Evolutionary conservation across 23 tunicate species (phyloP).

Genomic region (Aplidium turbinatum): DNA sequence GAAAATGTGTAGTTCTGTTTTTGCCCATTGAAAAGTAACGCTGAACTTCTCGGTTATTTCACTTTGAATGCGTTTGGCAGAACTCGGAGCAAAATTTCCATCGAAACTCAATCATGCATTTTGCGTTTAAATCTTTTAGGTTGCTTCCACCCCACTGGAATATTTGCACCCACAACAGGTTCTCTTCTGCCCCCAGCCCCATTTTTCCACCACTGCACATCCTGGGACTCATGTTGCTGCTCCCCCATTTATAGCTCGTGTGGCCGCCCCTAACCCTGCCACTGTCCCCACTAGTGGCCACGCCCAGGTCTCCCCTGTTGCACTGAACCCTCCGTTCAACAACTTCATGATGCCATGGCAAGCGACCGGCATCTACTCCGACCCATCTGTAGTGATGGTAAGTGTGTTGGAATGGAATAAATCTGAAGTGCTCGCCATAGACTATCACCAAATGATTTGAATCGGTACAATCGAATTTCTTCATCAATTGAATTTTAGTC

Average conservation of each 20-base stretch:
- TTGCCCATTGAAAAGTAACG: background rate
- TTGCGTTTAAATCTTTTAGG: background rate
- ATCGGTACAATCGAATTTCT: no score
- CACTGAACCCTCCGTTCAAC: slow-evolving; percentile 23
- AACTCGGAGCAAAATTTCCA: no score
- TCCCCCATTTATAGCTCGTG: slow-evolving; percentile 28
- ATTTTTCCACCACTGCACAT: slow-evolving; percentile 2
- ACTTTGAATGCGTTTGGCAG: background rate
- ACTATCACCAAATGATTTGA: no score
- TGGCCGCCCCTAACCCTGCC: slow-evolving; percentile 25
- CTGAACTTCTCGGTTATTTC: background rate
- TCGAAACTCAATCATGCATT: no score
- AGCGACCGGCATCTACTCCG: background rate
- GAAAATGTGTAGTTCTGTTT: background rate
- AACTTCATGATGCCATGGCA: slow-evolving; percentile 2
- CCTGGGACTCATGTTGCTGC: slow-evolving; percentile 19
- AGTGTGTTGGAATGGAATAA: background rate
- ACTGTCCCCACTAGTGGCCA: slow-evolving; percentile 36
- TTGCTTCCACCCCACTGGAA: slow-evolving; percentile 15
- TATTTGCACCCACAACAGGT: slow-evolving; percentile 22
- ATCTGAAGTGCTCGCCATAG: no score
- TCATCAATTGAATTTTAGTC: no score
- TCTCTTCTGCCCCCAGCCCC: slow-evolving; percentile 10
- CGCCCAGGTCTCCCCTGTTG: slow-evolving; percentile 10
- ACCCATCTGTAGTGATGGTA: slow-evolving; percentile 1